A percentile compares a stretch with the other conserved stretches of the same genome.
These are phyloP conservation scores for Cynoglossus semilaevis DNA, from an alignment of 2,113 vertebrate species.

Conservation along the genomic window DNA sequence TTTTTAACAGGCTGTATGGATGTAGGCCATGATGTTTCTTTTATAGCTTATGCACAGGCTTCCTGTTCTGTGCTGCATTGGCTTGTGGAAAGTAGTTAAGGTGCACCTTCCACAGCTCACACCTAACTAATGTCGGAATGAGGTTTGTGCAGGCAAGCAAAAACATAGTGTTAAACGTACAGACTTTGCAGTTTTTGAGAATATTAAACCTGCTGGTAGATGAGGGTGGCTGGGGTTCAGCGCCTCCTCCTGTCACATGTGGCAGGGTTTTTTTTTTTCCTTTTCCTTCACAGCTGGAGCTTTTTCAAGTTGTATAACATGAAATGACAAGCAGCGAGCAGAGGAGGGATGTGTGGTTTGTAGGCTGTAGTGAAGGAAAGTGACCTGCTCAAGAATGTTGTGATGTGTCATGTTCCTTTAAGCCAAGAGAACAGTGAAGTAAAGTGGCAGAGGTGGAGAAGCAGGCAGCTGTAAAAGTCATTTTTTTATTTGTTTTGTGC, in stretches of 20 bases:
- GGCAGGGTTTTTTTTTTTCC: conserved; percentile 25
- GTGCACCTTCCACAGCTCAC: conserved; percentile 6
- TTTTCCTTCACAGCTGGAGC: conserved; percentile 47
- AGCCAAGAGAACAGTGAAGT: conserved; percentile 16
- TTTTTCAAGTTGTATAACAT: conserved; percentile 62
- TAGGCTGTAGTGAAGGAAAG: conserved; percentile 40
- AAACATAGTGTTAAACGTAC: conserved; percentile 28
- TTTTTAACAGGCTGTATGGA: conserved; percentile 34
- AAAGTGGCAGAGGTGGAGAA: conserved; percentile 1
- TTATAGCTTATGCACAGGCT: conserved; percentile 22
- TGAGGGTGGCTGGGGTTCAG: conserved; percentile 15
- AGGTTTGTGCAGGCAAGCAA: conserved; percentile 16
- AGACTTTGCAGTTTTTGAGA: conserved; percentile 17
- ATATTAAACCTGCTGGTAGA: conserved; percentile 6
- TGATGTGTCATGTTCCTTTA: conserved; percentile 52
- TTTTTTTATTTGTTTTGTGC: conserved; percentile 32
- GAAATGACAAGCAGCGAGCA: conserved; percentile 58
- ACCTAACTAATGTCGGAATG: conserved; percentile 11
- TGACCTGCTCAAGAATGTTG: conserved; percentile 28
- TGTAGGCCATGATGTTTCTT: conserved; percentile 36
- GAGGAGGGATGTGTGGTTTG: conserved; percentile 47
- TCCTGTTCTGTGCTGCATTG: conserved; percentile 11
- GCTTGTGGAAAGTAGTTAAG: conserved; percentile 16
- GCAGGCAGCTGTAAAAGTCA: conserved; percentile 19
- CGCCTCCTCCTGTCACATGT: conserved; percentile 48